Percentiles rank a stretch among this genome's conserved stretches.
Evolutionary conservation across 2,888 invertebrate species (phyloP).

Genomic region (Phortica okadai): DNA sequence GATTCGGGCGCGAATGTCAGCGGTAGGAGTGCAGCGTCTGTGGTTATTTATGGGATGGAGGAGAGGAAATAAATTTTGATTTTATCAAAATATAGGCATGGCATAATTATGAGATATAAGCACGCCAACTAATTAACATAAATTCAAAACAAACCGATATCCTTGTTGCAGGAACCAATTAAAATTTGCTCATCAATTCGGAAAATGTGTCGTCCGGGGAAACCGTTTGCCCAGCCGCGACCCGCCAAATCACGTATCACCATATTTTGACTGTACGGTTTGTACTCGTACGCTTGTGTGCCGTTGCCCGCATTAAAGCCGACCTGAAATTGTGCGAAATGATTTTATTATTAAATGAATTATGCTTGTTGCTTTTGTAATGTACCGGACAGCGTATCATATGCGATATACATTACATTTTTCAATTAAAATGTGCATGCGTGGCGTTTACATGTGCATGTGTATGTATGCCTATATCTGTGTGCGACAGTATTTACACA

Average conservation of each 20-base stretch:
- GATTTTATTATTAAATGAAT: background rate
- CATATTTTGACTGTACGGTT: constrained; percentile 91
- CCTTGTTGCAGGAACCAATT: constrained; percentile 94
- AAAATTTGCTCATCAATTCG: constrained; percentile 96
- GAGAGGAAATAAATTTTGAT: background rate
- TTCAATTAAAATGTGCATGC: constrained; percentile 6
- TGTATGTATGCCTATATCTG: background rate
- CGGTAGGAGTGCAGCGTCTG: constrained; percentile 88
- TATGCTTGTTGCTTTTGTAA: background rate
- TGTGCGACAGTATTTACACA: background rate
- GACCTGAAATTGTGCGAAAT: constrained; percentile 79
- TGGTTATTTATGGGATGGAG: background rate
- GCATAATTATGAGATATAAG: constrained; percentile 5
- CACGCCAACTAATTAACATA: background rate
- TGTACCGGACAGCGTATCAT: too few relatives aligned
- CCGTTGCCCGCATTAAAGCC: constrained; percentile 98
- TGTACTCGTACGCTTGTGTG: constrained; percentile 91
- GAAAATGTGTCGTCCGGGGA: constrained; percentile 95
- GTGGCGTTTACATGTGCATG: background rate
- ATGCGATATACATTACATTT: background rate
- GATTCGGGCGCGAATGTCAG: constrained; percentile 95
- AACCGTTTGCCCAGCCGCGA: constrained; percentile 91
- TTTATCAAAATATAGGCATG: background rate
- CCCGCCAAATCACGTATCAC: constrained; percentile 89
- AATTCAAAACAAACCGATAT: constrained; percentile 81